Evolutionary conservation across 2,797 vertebrate genomes (phyloP), one percentile per base, ranked within the genome.

Genomic region (Anomalospiza imberbis): DNA sequence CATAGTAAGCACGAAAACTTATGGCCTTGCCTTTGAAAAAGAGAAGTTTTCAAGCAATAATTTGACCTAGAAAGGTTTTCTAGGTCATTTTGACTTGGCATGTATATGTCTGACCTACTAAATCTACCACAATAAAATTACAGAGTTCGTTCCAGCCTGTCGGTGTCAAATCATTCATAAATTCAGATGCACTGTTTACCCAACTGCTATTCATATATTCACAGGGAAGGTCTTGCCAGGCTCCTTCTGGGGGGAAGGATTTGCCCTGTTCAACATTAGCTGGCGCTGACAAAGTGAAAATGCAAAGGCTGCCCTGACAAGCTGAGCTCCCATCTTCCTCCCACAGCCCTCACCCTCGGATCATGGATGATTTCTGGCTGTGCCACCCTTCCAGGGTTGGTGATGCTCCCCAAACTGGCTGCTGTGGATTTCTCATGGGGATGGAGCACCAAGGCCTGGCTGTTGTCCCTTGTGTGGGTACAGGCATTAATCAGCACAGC

Each of bases 61-160:
- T 97, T 96, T 97, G 97, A 97, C 98, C 97, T 97, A 98, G 95
- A 98, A 97, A 98, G 93, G 76, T 71, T 97, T 98, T 98, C 96
- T 97, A 96, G 98, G 98, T 97, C 97, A 95, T 93, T 95, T 91
- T 95, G 95, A 93, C 93, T 92, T 97, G 96, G 89, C 89, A 95
- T 94, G 95, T 91, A 65, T 74, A 89, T 42, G 31, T 81, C 96
- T 97, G 96, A 98, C 97, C 97, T 96, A 92, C 96, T 97, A 97
- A 97, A 97, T 93, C 83, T 71, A 91, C 92, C 91, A 85, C 88
- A 97, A 94, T 91, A 92, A 75, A 91, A 95, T 94, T 66, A 81
- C 81, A 92, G 89, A 61, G 94, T 63, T 97, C 20, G 13, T 91
- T 96, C 94, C 96, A 92, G 93, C 83, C 95, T 79, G 88, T n/a